A percentile compares a stretch with the other conserved stretches of the same genome.
Evolutionary conservation across 1,140 invertebrate genomes (phyloP).

Genomic region (Listronotus bonariensis): DNA sequence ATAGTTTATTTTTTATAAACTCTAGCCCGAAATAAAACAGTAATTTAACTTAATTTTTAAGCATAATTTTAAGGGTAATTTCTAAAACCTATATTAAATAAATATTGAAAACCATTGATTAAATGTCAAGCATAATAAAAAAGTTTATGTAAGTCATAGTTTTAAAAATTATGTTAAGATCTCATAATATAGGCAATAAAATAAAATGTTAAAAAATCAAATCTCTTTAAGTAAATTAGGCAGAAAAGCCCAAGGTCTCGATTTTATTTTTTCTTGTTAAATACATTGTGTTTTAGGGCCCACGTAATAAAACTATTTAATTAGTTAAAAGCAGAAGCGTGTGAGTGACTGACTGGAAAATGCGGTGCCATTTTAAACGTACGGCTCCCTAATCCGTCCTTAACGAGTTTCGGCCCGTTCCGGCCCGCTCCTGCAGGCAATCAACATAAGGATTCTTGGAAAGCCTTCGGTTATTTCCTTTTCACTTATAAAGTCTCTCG

Average conservation of each 20-base stretch:
- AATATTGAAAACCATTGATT: no score
- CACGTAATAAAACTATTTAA: conserved; percentile 40
- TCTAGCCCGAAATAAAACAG: no score
- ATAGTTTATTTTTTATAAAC: no score
- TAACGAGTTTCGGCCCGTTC: conserved; percentile 37
- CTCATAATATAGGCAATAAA: no score
- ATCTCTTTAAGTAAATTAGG: no score
- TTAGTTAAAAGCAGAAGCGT: conserved; percentile 41
- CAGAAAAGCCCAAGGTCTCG: not conserved
- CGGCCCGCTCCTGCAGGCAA: conserved; percentile 29
- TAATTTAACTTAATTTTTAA: no score
- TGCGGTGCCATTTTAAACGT: conserved; percentile 39
- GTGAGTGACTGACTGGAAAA: conserved; percentile 41
- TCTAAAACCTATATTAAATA: no score
- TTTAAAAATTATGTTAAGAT: no score
- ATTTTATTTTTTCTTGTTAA: conserved; percentile 30
- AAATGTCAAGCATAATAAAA: no score
- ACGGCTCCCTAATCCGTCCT: conserved; percentile 35
- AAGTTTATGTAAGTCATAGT: no score
- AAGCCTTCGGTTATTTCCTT: conserved; percentile 38
- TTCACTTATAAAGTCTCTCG: conserved; percentile 38
- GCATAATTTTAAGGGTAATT: no score
- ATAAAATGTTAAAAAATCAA: no score
- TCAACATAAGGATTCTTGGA: conserved; percentile 37
- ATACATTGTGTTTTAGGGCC: conserved; percentile 21